phyloP scores from a whole-genome alignment of 2,797 vertebrate genomes.

The Fistularia commersonii region DNA sequence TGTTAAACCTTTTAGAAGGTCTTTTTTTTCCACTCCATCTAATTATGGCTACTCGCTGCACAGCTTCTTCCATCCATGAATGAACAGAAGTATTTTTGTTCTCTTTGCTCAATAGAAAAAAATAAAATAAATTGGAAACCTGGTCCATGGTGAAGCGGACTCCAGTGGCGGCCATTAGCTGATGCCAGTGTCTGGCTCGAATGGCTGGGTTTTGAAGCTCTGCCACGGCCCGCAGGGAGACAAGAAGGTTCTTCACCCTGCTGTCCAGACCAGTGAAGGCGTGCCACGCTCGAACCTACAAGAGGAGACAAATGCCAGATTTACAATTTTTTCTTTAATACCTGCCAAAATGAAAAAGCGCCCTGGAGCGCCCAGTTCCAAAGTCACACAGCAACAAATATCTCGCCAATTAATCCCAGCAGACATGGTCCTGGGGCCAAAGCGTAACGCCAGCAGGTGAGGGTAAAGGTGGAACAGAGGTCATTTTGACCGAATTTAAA shows the following conservation, averaged over 20 bases:
- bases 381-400: too few species aligned
- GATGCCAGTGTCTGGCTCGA: slow-evolving; percentile 87
- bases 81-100: background rate
- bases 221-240: slow-evolving; percentile 83
- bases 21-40: too few species aligned
- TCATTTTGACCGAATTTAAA: too few species aligned
- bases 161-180: slow-evolving; percentile 85
- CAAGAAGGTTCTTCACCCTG: slow-evolving; percentile 83
- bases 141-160: slow-evolving; percentile 84
- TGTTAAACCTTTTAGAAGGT: too few species aligned
- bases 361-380: too few species aligned
- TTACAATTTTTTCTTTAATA: too few species aligned
- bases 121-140: slow-evolving; percentile 34
- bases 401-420: too few species aligned
- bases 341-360: too few species aligned
- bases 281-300: slow-evolving; percentile 81
- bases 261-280: slow-evolving; percentile 85
- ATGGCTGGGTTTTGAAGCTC: slow-evolving; percentile 92
- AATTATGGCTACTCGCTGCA: too few species aligned
- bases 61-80: background rate
- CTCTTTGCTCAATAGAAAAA: background rate
- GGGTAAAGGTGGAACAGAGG: too few species aligned
- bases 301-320: slow-evolving; percentile 9
- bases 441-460: too few species aligned
- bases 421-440: too few species aligned